phyloP scores from a whole-genome alignment of 2,888 invertebrate genomes.

The Epistrophella euchroma region DNA sequence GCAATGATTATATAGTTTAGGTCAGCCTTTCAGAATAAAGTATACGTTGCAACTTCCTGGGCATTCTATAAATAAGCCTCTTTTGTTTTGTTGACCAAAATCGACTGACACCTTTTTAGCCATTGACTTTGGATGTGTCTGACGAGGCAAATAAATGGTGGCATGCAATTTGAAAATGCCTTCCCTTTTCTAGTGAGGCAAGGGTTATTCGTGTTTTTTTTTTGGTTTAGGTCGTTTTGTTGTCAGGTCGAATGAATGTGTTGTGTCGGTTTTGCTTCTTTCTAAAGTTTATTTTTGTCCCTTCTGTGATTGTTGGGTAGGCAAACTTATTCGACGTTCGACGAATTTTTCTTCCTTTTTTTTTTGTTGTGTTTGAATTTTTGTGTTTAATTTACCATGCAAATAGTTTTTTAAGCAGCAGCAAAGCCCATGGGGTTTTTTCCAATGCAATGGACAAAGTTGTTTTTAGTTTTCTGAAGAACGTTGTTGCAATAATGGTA shows the following conservation, averaged over 20 bases:
- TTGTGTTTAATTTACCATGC: slow-evolving; percentile 32
- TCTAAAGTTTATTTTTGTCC: slow-evolving; percentile 49
- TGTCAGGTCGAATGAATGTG: slow-evolving; percentile 47
- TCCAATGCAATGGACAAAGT: slow-evolving; percentile 27
- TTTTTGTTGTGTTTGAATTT: slow-evolving; percentile 13
- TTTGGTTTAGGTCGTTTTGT: neutral
- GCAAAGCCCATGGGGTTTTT: slow-evolving; percentile 33
- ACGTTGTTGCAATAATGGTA: slow-evolving; percentile 25
- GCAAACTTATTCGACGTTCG: slow-evolving; percentile 40
- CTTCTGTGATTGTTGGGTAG: neutral
- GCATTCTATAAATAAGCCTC: slow-evolving; percentile 42
- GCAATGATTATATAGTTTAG: slow-evolving; percentile 25
- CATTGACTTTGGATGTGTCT: slow-evolving; percentile 39
- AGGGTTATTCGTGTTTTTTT: slow-evolving; percentile 8
- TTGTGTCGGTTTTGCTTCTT: slow-evolving; percentile 12
- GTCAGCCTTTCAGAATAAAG: slow-evolving; percentile 41
- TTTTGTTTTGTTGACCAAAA: slow-evolving; percentile 23
- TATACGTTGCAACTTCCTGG: slow-evolving; percentile 29
- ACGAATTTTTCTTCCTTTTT: slow-evolving; percentile 19
- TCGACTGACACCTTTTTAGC: slow-evolving; percentile 43
- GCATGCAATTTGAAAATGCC: slow-evolving; percentile 21
- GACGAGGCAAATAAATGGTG: slow-evolving; percentile 44
- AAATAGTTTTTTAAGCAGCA: slow-evolving; percentile 39
- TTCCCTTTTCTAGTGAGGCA: slow-evolving; percentile 3
- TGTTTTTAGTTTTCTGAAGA: slow-evolving; percentile 50